These are phyloP conservation scores for Centropyge bicolor DNA, from an alignment of 2,797 vertebrate genomes.

Conservation along the genomic window DNA sequence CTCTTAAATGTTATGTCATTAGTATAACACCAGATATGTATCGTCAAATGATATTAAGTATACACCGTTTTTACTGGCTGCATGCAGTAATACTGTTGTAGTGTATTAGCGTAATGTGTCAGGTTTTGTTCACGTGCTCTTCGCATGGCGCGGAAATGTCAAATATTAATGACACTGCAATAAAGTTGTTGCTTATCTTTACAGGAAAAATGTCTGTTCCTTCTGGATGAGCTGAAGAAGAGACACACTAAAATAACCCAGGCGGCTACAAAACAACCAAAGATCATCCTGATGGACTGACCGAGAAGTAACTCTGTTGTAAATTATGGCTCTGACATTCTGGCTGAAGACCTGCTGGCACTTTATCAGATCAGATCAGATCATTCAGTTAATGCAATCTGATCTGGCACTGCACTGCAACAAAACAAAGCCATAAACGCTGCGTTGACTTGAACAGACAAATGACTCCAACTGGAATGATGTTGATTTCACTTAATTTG, in stretches of 20 bases:
- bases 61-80: neutral
- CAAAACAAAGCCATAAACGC: slow-evolving; percentile 66
- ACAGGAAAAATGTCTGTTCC: slow-evolving; percentile 79
- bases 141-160: slow-evolving; percentile 33
- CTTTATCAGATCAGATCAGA: slow-evolving; percentile 9
- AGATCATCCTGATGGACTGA: slow-evolving; percentile 38
- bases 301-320: neutral
- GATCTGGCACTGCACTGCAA: slow-evolving; percentile 15
- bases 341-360: slow-evolving; percentile 5
- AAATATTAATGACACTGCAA: slow-evolving; percentile 21
- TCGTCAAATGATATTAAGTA: neutral
- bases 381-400: slow-evolving; percentile 28
- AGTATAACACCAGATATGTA: neutral
- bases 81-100: neutral
- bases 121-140: slow-evolving; percentile 36
- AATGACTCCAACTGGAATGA: slow-evolving; percentile 8
- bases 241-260: slow-evolving; percentile 13
- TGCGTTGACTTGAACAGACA: neutral
- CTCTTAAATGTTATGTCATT: neutral
- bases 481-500: slow-evolving; percentile 10
- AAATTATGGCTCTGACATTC: neutral
- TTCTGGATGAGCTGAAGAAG: slow-evolving; percentile 66
- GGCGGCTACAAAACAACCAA: slow-evolving; percentile 19
- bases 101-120: neutral
- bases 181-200: slow-evolving; percentile 55